phyloP scores from a whole-genome alignment of 2,113 vertebrate genomes.

The Spea multiplicata region DNA sequence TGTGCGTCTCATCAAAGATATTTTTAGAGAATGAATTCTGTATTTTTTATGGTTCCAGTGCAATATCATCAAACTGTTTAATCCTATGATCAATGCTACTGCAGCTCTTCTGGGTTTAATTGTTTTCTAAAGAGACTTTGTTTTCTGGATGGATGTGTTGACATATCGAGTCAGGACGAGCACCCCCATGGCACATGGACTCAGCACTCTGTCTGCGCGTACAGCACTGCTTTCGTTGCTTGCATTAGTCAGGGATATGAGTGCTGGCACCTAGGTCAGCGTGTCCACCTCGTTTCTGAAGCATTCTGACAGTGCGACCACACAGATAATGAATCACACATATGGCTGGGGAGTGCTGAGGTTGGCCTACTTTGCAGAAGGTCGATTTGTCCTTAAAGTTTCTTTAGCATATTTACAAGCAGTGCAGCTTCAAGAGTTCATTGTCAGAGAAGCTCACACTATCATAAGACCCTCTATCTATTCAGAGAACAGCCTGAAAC shows the following conservation, averaged over 20 bases:
- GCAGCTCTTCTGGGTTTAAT: conserved; percentile 32
- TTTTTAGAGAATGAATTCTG: background rate
- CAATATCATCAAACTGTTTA: conserved; percentile 1
- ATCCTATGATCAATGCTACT: conserved; percentile 38
- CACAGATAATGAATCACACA: conserved; percentile 63
- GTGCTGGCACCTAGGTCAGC: conserved; percentile 53
- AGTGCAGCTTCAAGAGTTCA: background rate
- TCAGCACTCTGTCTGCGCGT: conserved; percentile 55
- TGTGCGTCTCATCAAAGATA: background rate
- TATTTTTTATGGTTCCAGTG: background rate
- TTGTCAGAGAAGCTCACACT: background rate
- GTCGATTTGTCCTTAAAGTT: conserved; percentile 55
- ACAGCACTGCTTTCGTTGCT: conserved; percentile 48
- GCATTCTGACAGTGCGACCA: conserved; percentile 57
- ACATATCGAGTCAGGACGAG: conserved; percentile 56
- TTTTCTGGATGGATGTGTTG: conserved; percentile 53
- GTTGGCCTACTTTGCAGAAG: conserved; percentile 57
- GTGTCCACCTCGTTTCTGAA: conserved; percentile 57
- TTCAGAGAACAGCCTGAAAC: background rate
- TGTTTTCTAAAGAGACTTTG: conserved; percentile 38
- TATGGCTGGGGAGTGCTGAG: conserved; percentile 58
- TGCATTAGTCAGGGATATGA: conserved; percentile 47
- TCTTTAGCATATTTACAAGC: conserved; percentile 45
- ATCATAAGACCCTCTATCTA: background rate
- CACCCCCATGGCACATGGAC: conserved; percentile 50